Base-by-base conservation (phyloP, 2,113 vertebrate species). In the Chunga burmeisteri region DNA sequence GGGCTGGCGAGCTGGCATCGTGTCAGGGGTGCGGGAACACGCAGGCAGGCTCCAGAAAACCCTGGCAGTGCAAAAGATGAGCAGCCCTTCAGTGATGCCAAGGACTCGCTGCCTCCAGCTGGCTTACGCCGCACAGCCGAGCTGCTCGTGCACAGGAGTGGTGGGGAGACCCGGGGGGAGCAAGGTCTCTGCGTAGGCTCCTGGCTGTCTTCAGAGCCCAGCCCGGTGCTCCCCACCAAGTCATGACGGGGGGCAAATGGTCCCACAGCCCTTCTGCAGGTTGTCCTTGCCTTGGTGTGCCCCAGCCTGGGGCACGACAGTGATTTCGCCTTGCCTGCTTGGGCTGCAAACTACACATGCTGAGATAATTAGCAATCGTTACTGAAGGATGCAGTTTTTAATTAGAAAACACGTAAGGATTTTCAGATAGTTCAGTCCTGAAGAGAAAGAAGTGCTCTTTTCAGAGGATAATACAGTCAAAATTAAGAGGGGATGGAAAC, bases 41-140 rank as follows among this genome's bases (percentile, higher is more conserved):
- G 0, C 61, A 67, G 52, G 29, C 66, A 72, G 71, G 11, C 46
- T 87, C 42, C 73, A 53, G 86, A 68, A 72, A 52, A 38, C 27
- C 44, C 66, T 72, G 79, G n/a, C 56, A 92, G 49, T 18, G 56
- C 17, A 13, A 23, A 66, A 80, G 67, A 83, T 38, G 34, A 49
- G 58, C 62, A 73, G 36, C 34, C 26, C 52, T 42, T 88, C 49
- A 47, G 34, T 0, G 3, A 20, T 77, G 63, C 75, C 89, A 61
- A 73, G 83, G 92, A 56, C 36, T 80, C 2, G 0, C 58, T 81
- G 81, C 50, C 10, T 91, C 50, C 86, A 81, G 44, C 36, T 91
- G 75, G 25, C n/a, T 70, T 20, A 20, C 0, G 0, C 56, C 8
- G 1, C n/a, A 5, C 6, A 34, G 50, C 29, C 4, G 27, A 26